phyloP scores from a whole-genome alignment of 1,140 invertebrate genomes.

The Adoxophyes honmai region DNA sequence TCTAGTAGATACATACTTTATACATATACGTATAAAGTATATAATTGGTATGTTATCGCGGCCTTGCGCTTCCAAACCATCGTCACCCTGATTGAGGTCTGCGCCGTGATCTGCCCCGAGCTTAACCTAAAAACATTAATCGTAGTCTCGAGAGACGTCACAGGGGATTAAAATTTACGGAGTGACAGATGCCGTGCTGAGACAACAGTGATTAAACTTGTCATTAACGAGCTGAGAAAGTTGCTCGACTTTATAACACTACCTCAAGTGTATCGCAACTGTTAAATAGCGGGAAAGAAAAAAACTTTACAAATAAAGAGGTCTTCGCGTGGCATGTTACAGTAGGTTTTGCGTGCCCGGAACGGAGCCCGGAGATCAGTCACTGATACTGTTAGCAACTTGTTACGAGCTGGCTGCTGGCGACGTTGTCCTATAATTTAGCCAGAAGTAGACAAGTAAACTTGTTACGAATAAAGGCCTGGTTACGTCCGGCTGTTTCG shows the following conservation, averaged over 20 bases:
- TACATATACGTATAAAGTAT: too few relatives aligned
- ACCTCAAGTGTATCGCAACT: too few relatives aligned
- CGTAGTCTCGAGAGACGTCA: background rate
- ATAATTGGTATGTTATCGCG: too few relatives aligned
- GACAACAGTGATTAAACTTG: conserved; percentile 12
- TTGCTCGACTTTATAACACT: background rate
- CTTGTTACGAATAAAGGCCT: background rate
- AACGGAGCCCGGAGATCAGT: background rate
- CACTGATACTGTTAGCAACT: conserved; percentile 7
- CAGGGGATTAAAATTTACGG: conserved; percentile 13
- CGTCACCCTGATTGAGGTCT: background rate
- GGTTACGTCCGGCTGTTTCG: background rate
- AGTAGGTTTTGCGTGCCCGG: background rate
- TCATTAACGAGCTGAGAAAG: background rate
- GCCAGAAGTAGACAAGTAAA: conserved; percentile 9
- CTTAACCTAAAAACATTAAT: conserved; percentile 9
- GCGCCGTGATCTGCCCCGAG: conserved; percentile 1
- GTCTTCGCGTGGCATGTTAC: background rate
- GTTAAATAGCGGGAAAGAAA: too few relatives aligned
- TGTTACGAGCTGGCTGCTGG: background rate
- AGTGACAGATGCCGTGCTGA: conserved; percentile 6
- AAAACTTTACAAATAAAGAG: too few relatives aligned
- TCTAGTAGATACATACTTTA: too few relatives aligned
- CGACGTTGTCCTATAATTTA: background rate
- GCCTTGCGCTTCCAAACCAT: background rate